A percentile compares a stretch with the other conserved stretches of the same genome.
Evolutionary conservation across 1,140 invertebrate species (phyloP).

Genomic region (Bombus breviceps): DNA sequence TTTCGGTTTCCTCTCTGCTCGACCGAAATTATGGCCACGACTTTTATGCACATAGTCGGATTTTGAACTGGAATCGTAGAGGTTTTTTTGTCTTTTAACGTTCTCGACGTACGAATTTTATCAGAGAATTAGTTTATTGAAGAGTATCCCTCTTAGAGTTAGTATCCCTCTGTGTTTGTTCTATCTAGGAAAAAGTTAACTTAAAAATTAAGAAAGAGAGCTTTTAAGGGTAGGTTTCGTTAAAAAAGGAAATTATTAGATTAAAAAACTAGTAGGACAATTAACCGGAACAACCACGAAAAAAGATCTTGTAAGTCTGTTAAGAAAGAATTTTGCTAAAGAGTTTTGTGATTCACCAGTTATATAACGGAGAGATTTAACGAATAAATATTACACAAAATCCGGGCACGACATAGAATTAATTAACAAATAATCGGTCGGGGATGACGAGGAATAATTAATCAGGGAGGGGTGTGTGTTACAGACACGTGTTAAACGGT

Average conservation of each 20-base stretch:
- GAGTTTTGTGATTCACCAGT: not conserved
- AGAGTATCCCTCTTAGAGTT: no score
- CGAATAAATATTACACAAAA: not conserved
- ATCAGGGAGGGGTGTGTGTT: slow-evolving; percentile 19
- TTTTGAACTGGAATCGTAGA: not conserved
- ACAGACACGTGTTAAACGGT: slow-evolving; percentile 44
- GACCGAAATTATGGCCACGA: slow-evolving; percentile 27
- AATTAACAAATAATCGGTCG: slow-evolving; percentile 9
- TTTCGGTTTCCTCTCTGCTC: slow-evolving; percentile 28
- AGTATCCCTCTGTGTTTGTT: not conserved
- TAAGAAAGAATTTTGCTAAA: not conserved
- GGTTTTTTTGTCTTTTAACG: not conserved
- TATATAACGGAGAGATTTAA: not conserved
- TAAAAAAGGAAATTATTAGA: not conserved
- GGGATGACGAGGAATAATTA: slow-evolving; percentile 32
- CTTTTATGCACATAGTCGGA: not conserved
- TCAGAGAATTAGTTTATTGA: not conserved
- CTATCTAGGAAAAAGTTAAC: not conserved
- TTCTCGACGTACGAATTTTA: not conserved
- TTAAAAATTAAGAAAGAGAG: not conserved
- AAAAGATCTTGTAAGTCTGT: not conserved
- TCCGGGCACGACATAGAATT: not conserved
- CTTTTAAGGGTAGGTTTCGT: not conserved
- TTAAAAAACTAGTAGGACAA: not conserved
- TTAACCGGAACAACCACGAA: not conserved